phyloP scores from a whole-genome alignment of 2,888 invertebrate species.

The Drosophila paracracens region DNA sequence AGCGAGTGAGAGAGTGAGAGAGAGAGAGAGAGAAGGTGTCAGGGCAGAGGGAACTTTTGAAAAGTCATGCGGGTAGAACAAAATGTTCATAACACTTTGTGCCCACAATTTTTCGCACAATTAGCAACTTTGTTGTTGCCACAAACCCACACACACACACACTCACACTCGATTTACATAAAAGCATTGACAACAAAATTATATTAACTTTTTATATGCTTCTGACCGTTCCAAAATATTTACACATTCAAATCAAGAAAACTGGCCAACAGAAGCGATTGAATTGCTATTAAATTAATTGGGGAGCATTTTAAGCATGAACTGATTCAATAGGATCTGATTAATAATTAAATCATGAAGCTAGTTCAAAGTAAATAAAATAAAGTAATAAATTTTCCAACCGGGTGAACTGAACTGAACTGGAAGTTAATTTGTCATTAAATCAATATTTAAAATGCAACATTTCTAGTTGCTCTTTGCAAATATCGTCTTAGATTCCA shows the following conservation, averaged over 20 bases:
- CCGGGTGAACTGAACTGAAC: background rate
- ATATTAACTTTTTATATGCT: constrained; percentile 45
- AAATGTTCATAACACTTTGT: constrained; percentile 61
- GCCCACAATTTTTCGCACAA: constrained; percentile 67
- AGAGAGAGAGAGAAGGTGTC: background rate
- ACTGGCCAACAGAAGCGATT: constrained; percentile 10
- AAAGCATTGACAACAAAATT: constrained; percentile 31
- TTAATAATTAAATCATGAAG: background rate
- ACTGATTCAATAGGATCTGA: background rate
- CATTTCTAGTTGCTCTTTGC: background rate
- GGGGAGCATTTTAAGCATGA: constrained; percentile 7
- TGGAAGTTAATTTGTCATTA: background rate
- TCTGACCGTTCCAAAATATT: constrained; percentile 53
- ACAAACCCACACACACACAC: background rate
- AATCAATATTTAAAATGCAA: background rate
- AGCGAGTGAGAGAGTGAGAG: background rate
- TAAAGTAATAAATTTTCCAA: background rate
- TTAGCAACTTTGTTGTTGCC: constrained; percentile 63
- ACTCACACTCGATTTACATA: constrained; percentile 53
- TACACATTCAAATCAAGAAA: constrained; percentile 14
- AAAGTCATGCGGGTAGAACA: constrained; percentile 54
- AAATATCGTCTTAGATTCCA: background rate
- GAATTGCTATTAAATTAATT: constrained; percentile 31
- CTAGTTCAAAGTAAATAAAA: background rate
- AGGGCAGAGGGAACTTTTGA: constrained; percentile 3